phyloP scores from a whole-genome alignment of 2,113 vertebrate species.

The Hippocampus comes region DNA sequence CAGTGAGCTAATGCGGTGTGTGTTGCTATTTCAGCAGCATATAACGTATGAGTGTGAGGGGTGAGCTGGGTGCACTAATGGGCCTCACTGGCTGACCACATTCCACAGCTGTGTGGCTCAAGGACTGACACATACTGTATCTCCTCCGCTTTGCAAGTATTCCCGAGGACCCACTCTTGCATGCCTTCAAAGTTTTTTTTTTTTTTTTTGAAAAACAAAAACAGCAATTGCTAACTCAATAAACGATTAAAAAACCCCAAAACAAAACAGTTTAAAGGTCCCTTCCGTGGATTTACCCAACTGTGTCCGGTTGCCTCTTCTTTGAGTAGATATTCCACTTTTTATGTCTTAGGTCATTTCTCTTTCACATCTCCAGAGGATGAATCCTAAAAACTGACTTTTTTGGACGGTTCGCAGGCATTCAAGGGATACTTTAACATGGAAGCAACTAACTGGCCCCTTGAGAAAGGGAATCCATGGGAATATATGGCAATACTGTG shows the following conservation, averaged over 20 bases:
- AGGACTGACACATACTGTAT: constrained; percentile 33
- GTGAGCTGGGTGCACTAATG: constrained; percentile 51
- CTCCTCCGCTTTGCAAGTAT: constrained; percentile 25
- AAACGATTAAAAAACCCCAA: no score
- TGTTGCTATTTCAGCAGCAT: background rate
- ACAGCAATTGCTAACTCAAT: background rate
- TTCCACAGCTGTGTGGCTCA: constrained; percentile 64
- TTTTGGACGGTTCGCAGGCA: background rate
- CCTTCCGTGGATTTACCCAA: background rate
- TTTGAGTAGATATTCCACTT: background rate
- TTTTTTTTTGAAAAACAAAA: no score
- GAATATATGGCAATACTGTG: background rate
- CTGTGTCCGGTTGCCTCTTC: background rate
- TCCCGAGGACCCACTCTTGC: constrained; percentile 22
- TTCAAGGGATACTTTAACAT: background rate
- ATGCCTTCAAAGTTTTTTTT: constrained; percentile 38
- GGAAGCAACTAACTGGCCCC: background rate
- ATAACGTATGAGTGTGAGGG: constrained; percentile 47
- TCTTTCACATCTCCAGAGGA: background rate
- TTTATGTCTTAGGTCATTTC: background rate
- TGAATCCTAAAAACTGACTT: background rate
- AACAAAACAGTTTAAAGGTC: background rate
- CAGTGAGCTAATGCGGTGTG: background rate
- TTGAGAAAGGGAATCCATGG: background rate
- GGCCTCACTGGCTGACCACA: constrained; percentile 56